Evolutionary conservation across 2,113 vertebrate genomes (phyloP).

Genomic region (Cyprinodon tularosa): DNA sequence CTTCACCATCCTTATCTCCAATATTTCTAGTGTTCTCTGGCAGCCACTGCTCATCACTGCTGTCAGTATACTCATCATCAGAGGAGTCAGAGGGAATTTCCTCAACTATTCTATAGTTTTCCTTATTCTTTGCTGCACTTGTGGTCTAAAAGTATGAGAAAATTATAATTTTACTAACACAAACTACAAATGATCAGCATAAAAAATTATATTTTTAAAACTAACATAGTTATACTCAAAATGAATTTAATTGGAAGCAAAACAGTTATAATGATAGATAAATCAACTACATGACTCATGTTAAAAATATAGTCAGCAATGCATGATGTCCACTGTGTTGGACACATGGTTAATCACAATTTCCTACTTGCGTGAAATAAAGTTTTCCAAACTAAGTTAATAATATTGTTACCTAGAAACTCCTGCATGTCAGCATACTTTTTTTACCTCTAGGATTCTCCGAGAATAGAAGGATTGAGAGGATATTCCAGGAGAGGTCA

Average conservation of each 20-base stretch:
- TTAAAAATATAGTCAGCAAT: background rate
- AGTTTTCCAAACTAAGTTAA: background rate
- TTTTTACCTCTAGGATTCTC: background rate
- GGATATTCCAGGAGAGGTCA: background rate
- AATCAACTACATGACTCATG: background rate
- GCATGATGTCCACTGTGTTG: slow-evolving; percentile 7
- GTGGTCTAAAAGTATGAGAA: background rate
- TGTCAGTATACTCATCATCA: background rate
- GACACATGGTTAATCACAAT: slow-evolving; percentile 1
- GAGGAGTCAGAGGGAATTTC: background rate
- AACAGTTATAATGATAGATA: background rate
- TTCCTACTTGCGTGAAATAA: background rate
- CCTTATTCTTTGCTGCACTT: background rate
- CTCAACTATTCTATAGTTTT: background rate
- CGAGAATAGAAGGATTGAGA: background rate
- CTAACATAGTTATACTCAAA: background rate
- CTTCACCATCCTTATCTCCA: background rate
- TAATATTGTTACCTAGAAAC: too few species aligned
- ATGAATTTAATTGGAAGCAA: background rate
- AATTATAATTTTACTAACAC: background rate
- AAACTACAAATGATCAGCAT: background rate
- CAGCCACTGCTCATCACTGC: background rate
- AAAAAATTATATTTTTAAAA: background rate
- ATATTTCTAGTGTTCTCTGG: background rate
- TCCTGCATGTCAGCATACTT: background rate